Percentiles rank a stretch among this genome's conserved stretches.
These are phyloP conservation scores for Dicentrarchus labrax DNA, from an alignment of 2,113 vertebrate species.

Conservation along the genomic window DNA sequence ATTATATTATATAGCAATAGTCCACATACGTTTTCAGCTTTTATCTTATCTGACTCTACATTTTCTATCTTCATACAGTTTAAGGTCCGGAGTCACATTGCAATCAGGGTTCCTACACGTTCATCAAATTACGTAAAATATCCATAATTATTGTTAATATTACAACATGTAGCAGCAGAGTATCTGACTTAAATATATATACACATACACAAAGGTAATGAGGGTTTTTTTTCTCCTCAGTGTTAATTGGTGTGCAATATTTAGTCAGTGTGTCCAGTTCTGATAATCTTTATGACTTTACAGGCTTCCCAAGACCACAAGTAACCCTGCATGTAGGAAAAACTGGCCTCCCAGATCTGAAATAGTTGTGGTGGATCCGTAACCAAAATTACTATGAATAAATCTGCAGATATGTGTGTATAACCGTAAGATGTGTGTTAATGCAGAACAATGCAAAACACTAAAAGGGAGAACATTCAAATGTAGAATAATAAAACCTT, in stretches of 20 bases:
- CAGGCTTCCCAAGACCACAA: neutral
- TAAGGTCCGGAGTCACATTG: neutral
- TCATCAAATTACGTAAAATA: slow-evolving; percentile 11
- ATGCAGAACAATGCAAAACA: neutral
- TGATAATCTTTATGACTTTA: neutral
- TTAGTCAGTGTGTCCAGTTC: neutral
- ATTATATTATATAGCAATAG: neutral
- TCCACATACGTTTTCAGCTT: neutral
- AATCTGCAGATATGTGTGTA: neutral
- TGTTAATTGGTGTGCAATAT: slow-evolving; percentile 23
- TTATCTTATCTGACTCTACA: slow-evolving; percentile 34
- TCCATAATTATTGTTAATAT: slow-evolving; percentile 8
- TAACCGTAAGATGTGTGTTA: neutral
- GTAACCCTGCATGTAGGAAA: neutral
- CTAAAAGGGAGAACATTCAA: neutral
- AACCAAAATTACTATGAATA: neutral
- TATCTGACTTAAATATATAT: too few relatives aligned
- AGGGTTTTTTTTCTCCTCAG: neutral
- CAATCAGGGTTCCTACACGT: neutral
- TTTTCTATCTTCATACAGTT: neutral
- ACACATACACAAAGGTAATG: slow-evolving; percentile 20
- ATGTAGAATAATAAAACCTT: neutral
- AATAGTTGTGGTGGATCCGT: slow-evolving; percentile 8
- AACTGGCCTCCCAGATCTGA: neutral
- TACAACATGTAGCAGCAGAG: too few relatives aligned